Base-by-base conservation (phyloP, 2,113 vertebrate genomes). In the Chelonoidis abingdonii region DNA sequence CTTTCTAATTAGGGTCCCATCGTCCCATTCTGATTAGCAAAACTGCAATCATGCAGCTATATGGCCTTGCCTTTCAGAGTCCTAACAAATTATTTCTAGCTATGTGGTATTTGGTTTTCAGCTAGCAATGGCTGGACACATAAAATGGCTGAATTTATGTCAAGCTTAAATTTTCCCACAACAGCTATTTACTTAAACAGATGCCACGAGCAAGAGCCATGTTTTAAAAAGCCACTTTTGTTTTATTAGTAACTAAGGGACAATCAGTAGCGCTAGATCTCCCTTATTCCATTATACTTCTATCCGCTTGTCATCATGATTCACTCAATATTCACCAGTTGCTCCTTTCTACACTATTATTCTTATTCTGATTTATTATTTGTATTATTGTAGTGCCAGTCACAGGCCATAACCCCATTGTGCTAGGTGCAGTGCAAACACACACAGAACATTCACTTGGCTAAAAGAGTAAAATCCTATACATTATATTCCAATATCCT, bases 231-330 rank as follows among this genome's bases (percentile, higher is more conserved):
- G 59, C 19, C 91, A 4, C 79, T 85, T 90, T 19, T 8, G 2
- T 82, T 89, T n/a, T 83, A 87, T 29, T 90, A 50, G 14, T 88
- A 80, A 88, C 21, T 90, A 57, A 84, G 12, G 53, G 78, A 59
- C 31, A 14, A 80, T 53, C 83, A 16, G n/a, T 93, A 93, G 50
- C 90, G n/a, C 84, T 44, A 88, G 57, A 86, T 27, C 47, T 90
- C 47, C 47, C 6, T 93, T 85, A 85, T 22, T 81, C 62, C 8
- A 47, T 86, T 92, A 90, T 79, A 80, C 29, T 8, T 92, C 75
- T 62, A 94, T 57, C 69, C 59, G 49, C 25, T 50, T 85, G 25
- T 87, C 93, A 47, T 86, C 96, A 87, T 84, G 93, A n/a, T 29
- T 93, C 1, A 44, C 83, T 92, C 83, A 14, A 2, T 93, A 94